Conservation (phyloP, 2,888 invertebrate genomes). For the Smittia sp. region DNA sequence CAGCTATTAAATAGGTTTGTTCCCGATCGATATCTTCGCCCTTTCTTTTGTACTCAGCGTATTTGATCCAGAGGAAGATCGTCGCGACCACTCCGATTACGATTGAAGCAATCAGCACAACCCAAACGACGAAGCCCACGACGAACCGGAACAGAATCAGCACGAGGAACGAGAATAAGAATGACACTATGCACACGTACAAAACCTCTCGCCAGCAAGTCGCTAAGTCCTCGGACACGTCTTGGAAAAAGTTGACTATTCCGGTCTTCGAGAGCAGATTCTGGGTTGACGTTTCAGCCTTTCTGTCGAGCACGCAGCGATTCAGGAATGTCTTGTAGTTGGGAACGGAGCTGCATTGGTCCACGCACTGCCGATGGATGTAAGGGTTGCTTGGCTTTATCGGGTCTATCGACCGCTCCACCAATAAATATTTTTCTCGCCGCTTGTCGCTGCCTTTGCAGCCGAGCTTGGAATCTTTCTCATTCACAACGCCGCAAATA, state of each 20-base stretch:
- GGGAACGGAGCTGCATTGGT: slow-evolving; percentile 45
- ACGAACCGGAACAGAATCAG: slow-evolving; percentile 57
- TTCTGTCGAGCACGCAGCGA: slow-evolving; percentile 55
- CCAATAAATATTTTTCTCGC: slow-evolving; percentile 47
- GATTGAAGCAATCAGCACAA: slow-evolving; percentile 58
- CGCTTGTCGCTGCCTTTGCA: background rate
- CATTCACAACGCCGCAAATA: slow-evolving; percentile 52
- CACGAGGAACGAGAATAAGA: slow-evolving; percentile 59
- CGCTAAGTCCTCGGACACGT: slow-evolving; percentile 61
- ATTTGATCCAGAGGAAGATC: slow-evolving; percentile 60
- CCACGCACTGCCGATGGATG: slow-evolving; percentile 49
- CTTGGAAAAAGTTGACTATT: slow-evolving; percentile 58
- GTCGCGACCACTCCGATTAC: slow-evolving; percentile 57
- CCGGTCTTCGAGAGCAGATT: slow-evolving; percentile 56
- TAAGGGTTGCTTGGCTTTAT: slow-evolving; percentile 43
- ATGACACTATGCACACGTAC: slow-evolving; percentile 59
- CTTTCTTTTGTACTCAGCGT: slow-evolving; percentile 30
- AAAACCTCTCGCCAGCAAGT: slow-evolving; percentile 60
- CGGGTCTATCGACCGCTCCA: slow-evolving; percentile 46
- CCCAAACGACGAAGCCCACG: slow-evolving; percentile 62
- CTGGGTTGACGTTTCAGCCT: slow-evolving; percentile 41
- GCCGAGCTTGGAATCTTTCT: background rate
- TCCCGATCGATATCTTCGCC: slow-evolving; percentile 45
- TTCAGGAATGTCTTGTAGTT: slow-evolving; percentile 54
- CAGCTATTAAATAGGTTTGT: slow-evolving; percentile 56